Conservation (phyloP, 2,113 vertebrate genomes). For the Clarias macrocephalus region DNA sequence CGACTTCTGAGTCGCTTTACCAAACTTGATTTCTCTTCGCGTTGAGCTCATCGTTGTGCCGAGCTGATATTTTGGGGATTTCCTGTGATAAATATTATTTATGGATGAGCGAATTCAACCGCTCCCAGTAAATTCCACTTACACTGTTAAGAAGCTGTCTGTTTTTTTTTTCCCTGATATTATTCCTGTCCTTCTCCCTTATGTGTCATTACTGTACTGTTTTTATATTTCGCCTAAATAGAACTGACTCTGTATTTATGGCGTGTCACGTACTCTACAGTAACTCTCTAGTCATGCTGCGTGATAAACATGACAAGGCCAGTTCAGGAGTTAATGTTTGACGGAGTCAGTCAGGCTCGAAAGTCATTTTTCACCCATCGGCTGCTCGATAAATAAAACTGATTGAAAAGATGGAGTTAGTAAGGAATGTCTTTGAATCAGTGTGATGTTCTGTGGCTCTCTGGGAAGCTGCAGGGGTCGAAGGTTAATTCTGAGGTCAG, state of each 20-base stretch:
- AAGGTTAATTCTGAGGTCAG: conserved; percentile 53
- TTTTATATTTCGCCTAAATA: not conserved
- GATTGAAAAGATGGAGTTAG: not conserved
- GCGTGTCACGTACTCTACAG: not conserved
- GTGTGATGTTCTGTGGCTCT: conserved; percentile 32
- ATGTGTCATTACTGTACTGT: not conserved
- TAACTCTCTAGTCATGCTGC: not conserved
- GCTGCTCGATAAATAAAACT: not conserved
- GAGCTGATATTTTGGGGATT: not conserved
- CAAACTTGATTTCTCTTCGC: conserved; percentile 29
- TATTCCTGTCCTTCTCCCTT: not conserved
- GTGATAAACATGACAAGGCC: too few relatives aligned
- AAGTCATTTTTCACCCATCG: not conserved
- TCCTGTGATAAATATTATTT: not conserved
- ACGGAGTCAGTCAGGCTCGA: not conserved
- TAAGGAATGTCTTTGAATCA: conserved; percentile 6
- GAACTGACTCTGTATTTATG: not conserved
- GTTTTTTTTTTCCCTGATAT: not conserved
- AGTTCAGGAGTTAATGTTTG: not conserved
- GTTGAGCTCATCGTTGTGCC: not conserved
- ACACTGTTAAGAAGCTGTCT: not conserved
- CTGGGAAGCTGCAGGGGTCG: conserved; percentile 40
- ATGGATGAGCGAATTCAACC: not conserved
- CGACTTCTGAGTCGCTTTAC: conserved; percentile 37
- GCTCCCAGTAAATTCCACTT: not conserved